Percentiles rank a stretch among this genome's conserved stretches.
Conservation (phyloP, 2,113 vertebrate species). For the Amblyopsis rosae region DNA sequence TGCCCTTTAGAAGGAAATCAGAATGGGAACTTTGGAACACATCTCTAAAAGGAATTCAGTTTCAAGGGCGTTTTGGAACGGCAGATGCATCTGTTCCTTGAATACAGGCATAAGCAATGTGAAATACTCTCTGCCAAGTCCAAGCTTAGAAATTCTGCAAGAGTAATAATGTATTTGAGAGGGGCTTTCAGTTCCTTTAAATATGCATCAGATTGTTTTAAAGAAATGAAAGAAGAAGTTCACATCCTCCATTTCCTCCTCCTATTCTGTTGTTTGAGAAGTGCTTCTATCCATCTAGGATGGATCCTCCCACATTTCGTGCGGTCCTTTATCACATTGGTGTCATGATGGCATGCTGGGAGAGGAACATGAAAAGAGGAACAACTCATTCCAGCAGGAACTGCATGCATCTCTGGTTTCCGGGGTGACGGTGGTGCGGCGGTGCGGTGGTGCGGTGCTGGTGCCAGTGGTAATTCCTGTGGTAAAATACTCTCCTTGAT, state of each 20-base stretch:
- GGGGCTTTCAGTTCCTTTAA: slow-evolving; percentile 34
- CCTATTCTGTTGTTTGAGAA: slow-evolving; percentile 25
- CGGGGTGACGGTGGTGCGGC: slow-evolving; percentile 33
- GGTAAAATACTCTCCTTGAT: slow-evolving; percentile 42
- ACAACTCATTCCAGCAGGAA: slow-evolving; percentile 28
- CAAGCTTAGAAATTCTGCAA: slow-evolving; percentile 18
- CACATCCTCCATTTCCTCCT: slow-evolving; percentile 23
- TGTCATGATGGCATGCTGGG: slow-evolving; percentile 33
- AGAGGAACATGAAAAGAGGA: slow-evolving; percentile 48
- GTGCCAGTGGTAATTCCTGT: slow-evolving; percentile 8
- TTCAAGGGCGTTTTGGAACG: too few relatives aligned
- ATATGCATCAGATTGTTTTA: slow-evolving; percentile 42
- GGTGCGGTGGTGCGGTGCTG: slow-evolving; percentile 32
- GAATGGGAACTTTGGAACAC: too few relatives aligned
- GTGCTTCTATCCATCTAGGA: slow-evolving; percentile 16
- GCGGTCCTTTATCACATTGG: neutral
- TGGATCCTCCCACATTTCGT: neutral
- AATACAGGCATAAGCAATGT: too few relatives aligned
- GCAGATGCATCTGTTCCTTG: too few relatives aligned
- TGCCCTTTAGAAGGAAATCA: too few relatives aligned
- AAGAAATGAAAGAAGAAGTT: slow-evolving; percentile 68
- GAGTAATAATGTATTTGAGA: slow-evolving; percentile 47
- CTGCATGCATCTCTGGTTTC: slow-evolving; percentile 39
- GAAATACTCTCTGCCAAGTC: neutral
- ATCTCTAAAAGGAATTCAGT: too few relatives aligned